These are phyloP conservation scores for Oeneis ivallda DNA, from an alignment of 2,888 invertebrate species.

Conservation along the genomic window DNA sequence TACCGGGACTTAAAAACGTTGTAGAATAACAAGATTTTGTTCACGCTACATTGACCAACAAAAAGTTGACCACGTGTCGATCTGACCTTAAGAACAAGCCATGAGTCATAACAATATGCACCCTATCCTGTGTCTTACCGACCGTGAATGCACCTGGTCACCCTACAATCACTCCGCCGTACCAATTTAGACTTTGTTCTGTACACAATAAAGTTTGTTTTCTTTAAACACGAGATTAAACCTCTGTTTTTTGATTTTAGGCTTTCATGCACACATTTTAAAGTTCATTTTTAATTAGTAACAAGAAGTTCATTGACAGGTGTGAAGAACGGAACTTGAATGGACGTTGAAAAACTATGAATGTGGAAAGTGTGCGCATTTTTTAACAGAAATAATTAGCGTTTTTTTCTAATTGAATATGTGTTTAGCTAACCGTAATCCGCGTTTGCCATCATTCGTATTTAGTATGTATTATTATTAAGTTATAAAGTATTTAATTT, in stretches of 20 bases:
- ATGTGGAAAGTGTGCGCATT: conserved; percentile 14
- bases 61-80: conserved; percentile 64
- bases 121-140: conserved; percentile 60
- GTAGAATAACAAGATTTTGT: conserved; percentile 8
- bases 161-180: conserved; percentile 27
- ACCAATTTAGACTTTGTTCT: conserved; percentile 28
- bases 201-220: conserved; percentile 3
- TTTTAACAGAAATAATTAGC: conserved; percentile 7
- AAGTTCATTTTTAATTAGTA: background rate
- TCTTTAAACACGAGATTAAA: background rate
- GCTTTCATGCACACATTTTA: background rate
- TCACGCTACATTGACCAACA: conserved; percentile 21
- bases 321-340: conserved; percentile 37
- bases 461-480: too few relatives aligned
- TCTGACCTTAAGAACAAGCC: conserved; percentile 53
- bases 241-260: background rate
- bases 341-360: conserved; percentile 35
- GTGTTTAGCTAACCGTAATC: background rate
- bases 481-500: too few relatives aligned
- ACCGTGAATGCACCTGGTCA: conserved; percentile 70
- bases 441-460: too few relatives aligned
- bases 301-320: conserved; percentile 28
- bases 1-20: background rate
- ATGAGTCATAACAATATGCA: conserved; percentile 56
- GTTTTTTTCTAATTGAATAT: background rate